A percentile compares a stretch with the other conserved stretches of the same genome.
Evolutionary conservation across 2,888 invertebrate species (phyloP).

Genomic region (Sarcophaga rosellei): DNA sequence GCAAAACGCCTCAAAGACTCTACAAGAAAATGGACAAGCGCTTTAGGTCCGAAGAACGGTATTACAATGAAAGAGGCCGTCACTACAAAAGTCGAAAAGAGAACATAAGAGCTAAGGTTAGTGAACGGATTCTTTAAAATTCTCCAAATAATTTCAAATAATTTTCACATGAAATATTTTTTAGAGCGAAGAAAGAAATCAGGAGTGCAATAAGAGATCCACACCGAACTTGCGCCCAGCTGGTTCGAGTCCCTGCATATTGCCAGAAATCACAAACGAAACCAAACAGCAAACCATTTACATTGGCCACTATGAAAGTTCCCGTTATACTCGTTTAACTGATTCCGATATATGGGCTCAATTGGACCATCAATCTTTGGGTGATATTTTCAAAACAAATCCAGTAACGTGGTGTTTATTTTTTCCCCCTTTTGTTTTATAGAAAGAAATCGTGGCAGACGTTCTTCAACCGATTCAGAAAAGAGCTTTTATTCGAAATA

Average conservation of each 20-base stretch:
- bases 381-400: conserved; percentile 68
- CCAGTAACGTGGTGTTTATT: no score
- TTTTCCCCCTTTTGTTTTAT: neutral
- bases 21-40: conserved; percentile 91
- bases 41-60: conserved; percentile 90
- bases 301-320: conserved; percentile 87
- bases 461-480: conserved; percentile 90
- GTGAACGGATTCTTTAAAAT: neutral
- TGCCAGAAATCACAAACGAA: conserved; percentile 81
- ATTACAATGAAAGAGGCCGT: conserved; percentile 82
- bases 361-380: conserved; percentile 81
- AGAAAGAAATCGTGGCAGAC: conserved; percentile 81
- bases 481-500: conserved; percentile 92
- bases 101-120: conserved; percentile 88
- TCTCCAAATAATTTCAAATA: neutral
- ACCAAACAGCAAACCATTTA: conserved; percentile 85
- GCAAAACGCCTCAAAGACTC: conserved; percentile 82
- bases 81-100: conserved; percentile 87
- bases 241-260: conserved; percentile 86
- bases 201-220: conserved; percentile 85
- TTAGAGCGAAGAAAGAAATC: conserved; percentile 87
- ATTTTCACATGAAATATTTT: neutral
- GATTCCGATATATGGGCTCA: conserved; percentile 87
- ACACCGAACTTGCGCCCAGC: conserved; percentile 87
- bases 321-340: conserved; percentile 89